Percentiles rank a stretch among this genome's conserved stretches.
Conservation (phyloP, 2,797 vertebrate genomes). For the Anas bernieri region DNA sequence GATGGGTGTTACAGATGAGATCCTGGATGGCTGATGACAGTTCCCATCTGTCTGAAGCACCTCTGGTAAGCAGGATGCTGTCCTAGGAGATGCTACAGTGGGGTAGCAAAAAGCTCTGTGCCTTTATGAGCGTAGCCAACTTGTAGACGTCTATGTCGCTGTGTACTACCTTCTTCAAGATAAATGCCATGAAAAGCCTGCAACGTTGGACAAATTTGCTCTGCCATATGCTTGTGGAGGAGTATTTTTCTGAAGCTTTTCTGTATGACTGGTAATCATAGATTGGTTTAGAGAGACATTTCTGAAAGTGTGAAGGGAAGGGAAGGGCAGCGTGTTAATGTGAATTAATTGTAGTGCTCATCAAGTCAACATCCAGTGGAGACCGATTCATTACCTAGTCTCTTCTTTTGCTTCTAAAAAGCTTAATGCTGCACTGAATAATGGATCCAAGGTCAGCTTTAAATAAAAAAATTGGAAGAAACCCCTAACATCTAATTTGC, state of each 20-base stretch:
- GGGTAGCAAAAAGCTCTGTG: not conserved
- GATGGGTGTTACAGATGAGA: not conserved
- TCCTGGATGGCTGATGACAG: not conserved
- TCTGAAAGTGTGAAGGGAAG: constrained; percentile 65
- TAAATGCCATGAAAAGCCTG: constrained; percentile 46
- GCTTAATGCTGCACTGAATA: not conserved
- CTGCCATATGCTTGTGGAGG: constrained; percentile 71
- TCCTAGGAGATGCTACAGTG: not conserved
- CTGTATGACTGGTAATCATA: constrained; percentile 63
- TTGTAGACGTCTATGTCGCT: rapidly evolving
- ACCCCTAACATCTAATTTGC: not conserved
- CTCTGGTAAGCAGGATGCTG: not conserved
- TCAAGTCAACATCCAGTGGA: constrained; percentile 42
- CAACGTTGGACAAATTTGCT: constrained; percentile 3
- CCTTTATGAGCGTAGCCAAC: not conserved
- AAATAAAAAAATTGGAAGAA: not conserved
- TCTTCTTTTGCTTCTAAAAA: not conserved
- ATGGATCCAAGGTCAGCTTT: not conserved
- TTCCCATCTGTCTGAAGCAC: not conserved
- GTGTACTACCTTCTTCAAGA: not conserved
- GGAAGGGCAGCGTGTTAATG: constrained; percentile 56
- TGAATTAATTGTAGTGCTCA: constrained; percentile 59
- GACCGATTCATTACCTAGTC: not conserved
- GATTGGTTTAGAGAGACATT: constrained; percentile 64
- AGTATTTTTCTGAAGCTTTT: constrained; percentile 70